Evolutionary conservation across 2,888 invertebrate species (phyloP), one percentile per base, ranked within the genome.

Genomic region (Trachelus iudaicus): DNA sequence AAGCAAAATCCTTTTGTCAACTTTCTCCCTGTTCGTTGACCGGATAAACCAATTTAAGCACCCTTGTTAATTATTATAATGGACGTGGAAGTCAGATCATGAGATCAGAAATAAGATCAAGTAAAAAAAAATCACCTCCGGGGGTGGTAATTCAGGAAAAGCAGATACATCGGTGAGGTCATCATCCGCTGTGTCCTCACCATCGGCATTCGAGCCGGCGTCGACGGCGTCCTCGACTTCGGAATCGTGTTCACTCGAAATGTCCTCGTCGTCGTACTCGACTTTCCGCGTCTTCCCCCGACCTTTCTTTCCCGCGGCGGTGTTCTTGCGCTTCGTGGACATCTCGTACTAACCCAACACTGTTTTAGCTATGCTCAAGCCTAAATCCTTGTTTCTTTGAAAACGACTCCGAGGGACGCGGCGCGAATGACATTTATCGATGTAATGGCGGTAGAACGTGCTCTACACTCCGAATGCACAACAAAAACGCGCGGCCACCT

Each of bases 201-300:
- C 88, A 78, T 88, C 90, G 77, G 80, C 87, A 75, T 86, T 87
- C 4, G 80, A 83, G 77, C 85, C 87, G 84, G 86, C 85, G 73
- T 89, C 90, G n/a, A 79, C 77, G 30, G 79, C 77, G 75, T 84
- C 85, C 76, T 83, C 85, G 79, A 80, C 81, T 76, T 85, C 85
- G 78, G 88, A 88, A 13, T 91, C 91, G 77, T 89, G 89, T 76
- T 91, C 91, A 84, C 91, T 91, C 75, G 91, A 91, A 78, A 91
- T 88, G 80, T 91, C 90, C 75, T 91, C 91, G 56, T 91, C 91
- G 81, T 91, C 91, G 81, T 91, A 91, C 76, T 91, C 91, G 69
- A 89, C 89, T 83, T 89, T 91, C 75, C 87, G 87, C 40, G 86
- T 81, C 84, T 91, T 91, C 71, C 84, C 84, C 69, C 89, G 89